Conservation (phyloP, 2,797 vertebrate genomes). For the Leuciscus waleckii region DNA sequence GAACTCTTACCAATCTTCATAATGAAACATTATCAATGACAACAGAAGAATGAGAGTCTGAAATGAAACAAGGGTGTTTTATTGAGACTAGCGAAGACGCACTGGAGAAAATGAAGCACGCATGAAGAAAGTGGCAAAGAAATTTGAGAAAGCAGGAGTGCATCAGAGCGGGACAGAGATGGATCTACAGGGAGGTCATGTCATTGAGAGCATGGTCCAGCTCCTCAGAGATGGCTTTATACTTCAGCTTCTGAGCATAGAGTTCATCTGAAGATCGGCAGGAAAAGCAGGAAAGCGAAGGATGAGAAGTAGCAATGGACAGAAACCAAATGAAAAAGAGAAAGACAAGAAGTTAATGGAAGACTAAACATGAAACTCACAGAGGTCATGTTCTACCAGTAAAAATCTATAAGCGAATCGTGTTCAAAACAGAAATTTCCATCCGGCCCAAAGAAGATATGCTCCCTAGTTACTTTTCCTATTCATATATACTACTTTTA, state of each 20-base stretch:
- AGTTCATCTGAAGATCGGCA: slow-evolving; percentile 84
- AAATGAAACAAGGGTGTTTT: slow-evolving; percentile 63
- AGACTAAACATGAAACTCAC: slow-evolving; percentile 59
- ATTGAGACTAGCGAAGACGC: slow-evolving; percentile 55
- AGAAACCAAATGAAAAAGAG: slow-evolving; percentile 51
- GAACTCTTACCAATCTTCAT: not conserved
- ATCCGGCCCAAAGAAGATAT: slow-evolving; percentile 32
- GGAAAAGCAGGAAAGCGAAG: slow-evolving; percentile 72
- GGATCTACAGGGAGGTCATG: slow-evolving; percentile 88
- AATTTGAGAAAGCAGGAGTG: slow-evolving; percentile 46
- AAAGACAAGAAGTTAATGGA: slow-evolving; percentile 62
- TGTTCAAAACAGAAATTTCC: slow-evolving; percentile 28
- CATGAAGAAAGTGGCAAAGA: slow-evolving; percentile 65
- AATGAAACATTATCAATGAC: not conserved
- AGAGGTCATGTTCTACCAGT: slow-evolving; percentile 13
- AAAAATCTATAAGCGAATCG: slow-evolving; percentile 24
- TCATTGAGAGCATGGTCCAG: slow-evolving; percentile 93
- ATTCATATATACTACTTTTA: slow-evolving; percentile 41
- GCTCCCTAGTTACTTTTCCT: not conserved
- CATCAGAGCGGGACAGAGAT: slow-evolving; percentile 54
- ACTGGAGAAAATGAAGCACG: slow-evolving; percentile 71
- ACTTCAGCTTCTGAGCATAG: slow-evolving; percentile 95
- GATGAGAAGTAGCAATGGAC: slow-evolving; percentile 56
- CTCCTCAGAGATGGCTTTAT: slow-evolving; percentile 95
- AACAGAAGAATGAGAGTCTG: not conserved